Evolutionary conservation across 2,888 invertebrate species (phyloP).

Genomic region (Empis stercorea): DNA sequence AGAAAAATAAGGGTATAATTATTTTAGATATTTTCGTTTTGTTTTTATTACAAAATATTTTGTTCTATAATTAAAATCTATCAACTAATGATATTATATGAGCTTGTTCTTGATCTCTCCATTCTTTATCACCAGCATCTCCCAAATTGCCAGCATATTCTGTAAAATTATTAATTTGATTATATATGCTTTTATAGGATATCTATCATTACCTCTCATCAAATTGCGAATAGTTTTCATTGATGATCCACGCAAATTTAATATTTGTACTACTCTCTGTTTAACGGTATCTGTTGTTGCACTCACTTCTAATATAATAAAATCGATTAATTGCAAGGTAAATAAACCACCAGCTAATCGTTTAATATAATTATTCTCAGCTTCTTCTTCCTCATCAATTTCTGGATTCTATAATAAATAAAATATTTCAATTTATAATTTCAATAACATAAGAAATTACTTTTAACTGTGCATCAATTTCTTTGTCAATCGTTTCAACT

Average conservation of each 20-base stretch:
- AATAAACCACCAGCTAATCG: slow-evolving; percentile 91
- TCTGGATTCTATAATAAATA: slow-evolving; percentile 19
- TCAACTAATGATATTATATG: slow-evolving; percentile 86
- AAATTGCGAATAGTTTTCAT: slow-evolving; percentile 85
- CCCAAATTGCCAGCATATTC: slow-evolving; percentile 94
- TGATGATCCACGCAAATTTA: slow-evolving; percentile 80
- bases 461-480: slow-evolving; percentile 47
- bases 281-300: slow-evolving; percentile 60
- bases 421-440: background rate
- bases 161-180: slow-evolving; percentile 28
- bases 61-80: slow-evolving; percentile 55
- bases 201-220: slow-evolving; percentile 60
- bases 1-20: no score
- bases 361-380: slow-evolving; percentile 78
- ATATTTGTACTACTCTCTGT: slow-evolving; percentile 74
- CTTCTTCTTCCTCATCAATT: slow-evolving; percentile 56
- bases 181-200: background rate
- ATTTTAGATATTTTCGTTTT: no score
- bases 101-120: slow-evolving; percentile 79
- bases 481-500: slow-evolving; percentile 70
- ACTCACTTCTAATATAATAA: slow-evolving; percentile 64
- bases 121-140: slow-evolving; percentile 65
- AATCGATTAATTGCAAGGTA: slow-evolving; percentile 87
- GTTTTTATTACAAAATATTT: no score
- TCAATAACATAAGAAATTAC: no score